phyloP scores from a whole-genome alignment of 2,888 invertebrate species.

The Orchestes rusci region DNA sequence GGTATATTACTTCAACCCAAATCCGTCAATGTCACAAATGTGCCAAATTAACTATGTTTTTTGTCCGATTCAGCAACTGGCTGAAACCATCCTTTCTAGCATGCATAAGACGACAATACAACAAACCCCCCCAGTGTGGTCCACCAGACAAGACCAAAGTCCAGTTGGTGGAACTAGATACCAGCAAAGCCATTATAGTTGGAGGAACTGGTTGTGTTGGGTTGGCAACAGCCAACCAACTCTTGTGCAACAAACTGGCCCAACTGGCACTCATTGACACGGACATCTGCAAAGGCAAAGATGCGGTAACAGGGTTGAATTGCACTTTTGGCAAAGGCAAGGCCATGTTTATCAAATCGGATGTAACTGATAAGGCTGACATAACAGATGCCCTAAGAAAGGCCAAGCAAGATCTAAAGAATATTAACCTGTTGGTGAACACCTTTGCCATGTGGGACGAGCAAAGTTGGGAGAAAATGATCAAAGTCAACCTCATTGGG shows the following conservation, averaged over 20 bases:
- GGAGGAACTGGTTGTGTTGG: slow-evolving; percentile 21
- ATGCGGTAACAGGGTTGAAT: slow-evolving; percentile 16
- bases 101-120: no score
- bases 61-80: no score
- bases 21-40: no score
- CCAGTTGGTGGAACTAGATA: no score
- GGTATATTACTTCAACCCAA: no score
- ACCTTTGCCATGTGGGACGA: slow-evolving; percentile 26
- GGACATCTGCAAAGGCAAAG: slow-evolving; percentile 19
- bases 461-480: slow-evolving; percentile 16
- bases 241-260: slow-evolving; percentile 14
- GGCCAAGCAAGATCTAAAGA: slow-evolving; percentile 21
- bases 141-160: no score
- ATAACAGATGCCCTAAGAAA: slow-evolving; percentile 20
- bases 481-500: slow-evolving; percentile 17
- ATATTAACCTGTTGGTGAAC: slow-evolving; percentile 27
- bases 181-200: slow-evolving; percentile 14
- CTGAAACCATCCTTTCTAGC: no score
- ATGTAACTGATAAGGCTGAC: slow-evolving; percentile 19
- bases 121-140: no score
- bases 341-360: slow-evolving; percentile 17
- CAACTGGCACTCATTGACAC: slow-evolving; percentile 18
- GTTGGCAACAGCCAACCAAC: slow-evolving; percentile 18
- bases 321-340: slow-evolving; percentile 21
- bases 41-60: no score